These are phyloP conservation scores for Drosophila bocki DNA, from an alignment of 1,140 invertebrate species.

Conservation along the genomic window DNA sequence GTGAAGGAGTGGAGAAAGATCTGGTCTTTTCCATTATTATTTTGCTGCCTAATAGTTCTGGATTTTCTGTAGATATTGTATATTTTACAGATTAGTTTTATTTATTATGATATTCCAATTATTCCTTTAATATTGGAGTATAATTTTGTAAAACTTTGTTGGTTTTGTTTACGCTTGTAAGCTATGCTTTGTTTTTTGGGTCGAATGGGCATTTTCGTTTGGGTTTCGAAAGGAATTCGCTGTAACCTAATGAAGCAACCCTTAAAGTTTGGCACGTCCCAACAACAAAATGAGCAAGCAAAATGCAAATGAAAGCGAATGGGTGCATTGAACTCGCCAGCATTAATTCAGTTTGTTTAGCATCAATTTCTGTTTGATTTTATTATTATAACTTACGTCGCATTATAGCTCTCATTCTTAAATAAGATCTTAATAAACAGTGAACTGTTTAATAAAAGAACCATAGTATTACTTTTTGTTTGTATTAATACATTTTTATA, in stretches of 20 bases:
- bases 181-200: conserved; percentile 14
- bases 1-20: neutral
- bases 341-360: conserved; percentile 36
- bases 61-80: too few relatives aligned
- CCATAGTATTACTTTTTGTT: too few relatives aligned
- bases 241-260: conserved; percentile 74
- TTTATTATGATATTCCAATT: neutral
- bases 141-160: conserved; percentile 1
- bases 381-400: conserved; percentile 28
- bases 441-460: neutral
- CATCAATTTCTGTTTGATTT: conserved; percentile 36
- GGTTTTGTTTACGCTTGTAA: conserved; percentile 12
- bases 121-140: neutral
- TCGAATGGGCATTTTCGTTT: conserved; percentile 32
- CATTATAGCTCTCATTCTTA: conserved; percentile 3
- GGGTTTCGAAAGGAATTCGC: conserved; percentile 9
- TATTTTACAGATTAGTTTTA: too few relatives aligned
- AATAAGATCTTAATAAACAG: neutral
- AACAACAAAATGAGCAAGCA: conserved; percentile 16
- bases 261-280: conserved; percentile 79
- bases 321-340: conserved; percentile 65
- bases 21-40: neutral
- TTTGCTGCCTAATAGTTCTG: too few relatives aligned
- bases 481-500: too few relatives aligned
- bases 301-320: conserved; percentile 45